phyloP scores from a whole-genome alignment of 1,140 invertebrate genomes.

The Platyura marginata region DNA sequence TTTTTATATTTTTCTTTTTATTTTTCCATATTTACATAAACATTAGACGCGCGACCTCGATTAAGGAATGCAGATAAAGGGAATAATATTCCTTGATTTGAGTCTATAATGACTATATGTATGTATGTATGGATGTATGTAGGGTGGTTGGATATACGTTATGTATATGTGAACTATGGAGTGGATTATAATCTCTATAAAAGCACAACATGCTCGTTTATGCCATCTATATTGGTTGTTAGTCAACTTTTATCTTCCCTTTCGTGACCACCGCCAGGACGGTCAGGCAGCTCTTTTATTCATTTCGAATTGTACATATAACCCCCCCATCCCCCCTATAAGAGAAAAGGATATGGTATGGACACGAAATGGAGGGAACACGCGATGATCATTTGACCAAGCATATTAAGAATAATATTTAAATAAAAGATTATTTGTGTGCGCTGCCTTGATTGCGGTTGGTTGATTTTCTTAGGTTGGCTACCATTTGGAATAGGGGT shows the following conservation, averaged over 20 bases:
- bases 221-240: not conserved
- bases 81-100: not conserved
- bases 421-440: not conserved
- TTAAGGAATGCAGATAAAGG: not conserved
- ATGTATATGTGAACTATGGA: not conserved
- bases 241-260: not conserved
- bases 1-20: not conserved
- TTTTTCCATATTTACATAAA: not conserved
- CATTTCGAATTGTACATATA: not conserved
- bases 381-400: not conserved
- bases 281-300: not conserved
- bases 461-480: too few relatives aligned
- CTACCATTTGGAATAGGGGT: too few relatives aligned
- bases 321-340: not conserved
- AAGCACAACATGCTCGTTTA: not conserved
- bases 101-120: too few relatives aligned
- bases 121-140: too few relatives aligned
- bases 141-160: too few relatives aligned
- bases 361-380: not conserved
- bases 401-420: not conserved
- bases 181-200: not conserved
- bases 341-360: not conserved
- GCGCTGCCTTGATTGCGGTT: too few relatives aligned
- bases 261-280: not conserved
- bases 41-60: not conserved